Base-by-base conservation (phyloP, 2,113 vertebrate genomes). In the Puffinus mauretanicus region DNA sequence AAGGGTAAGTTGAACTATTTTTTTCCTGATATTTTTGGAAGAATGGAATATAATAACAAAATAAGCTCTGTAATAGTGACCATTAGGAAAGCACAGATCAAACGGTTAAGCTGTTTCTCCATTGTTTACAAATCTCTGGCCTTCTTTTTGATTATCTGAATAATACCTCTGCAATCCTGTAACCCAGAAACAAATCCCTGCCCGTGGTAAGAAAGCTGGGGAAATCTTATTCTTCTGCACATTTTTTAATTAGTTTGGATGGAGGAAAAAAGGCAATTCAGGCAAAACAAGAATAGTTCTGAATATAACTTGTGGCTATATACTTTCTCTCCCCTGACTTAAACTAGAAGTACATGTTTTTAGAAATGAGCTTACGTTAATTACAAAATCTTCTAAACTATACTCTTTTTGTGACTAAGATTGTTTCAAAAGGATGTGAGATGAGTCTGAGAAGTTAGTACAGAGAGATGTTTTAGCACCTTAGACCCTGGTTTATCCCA, bases 161-260 rank as follows among this genome's bases (percentile, higher is more conserved):
- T 84, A 82, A 88, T 67, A 79, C 76, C 42, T 60, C 52, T 84
- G 42, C 70, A 91, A 8, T 87, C 62, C 88, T 82, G 51, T 57
- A 86, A 64, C 82, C 44, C 77, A 75, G 89, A 94, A 94, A 85
- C 72, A 96, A 94, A 93, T 95, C 82, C 58, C 24, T 94, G 95
- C 54, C 82, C 36, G 10, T 67, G 66, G 71, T 85, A 69, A 95
- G 75, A 97, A 94, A 71, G 52, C 60, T 86, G 85, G 88, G 64
- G 36, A 93, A 96, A 94, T 92, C 60, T 82, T 52, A 69, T 81
- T 92, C 73, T 90, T 87, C 34, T 88, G 84, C 93, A 29, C 32
- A 30, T 22, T 75, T 94, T 89, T 70, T 70, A 88, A 90, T 93
- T 90, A 67, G 40, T 75, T 90, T 81, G 32, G 62, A 55, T 64